These are phyloP conservation scores for Drosophila siamana DNA, from an alignment of 2,888 invertebrate genomes.

Conservation along the genomic window DNA sequence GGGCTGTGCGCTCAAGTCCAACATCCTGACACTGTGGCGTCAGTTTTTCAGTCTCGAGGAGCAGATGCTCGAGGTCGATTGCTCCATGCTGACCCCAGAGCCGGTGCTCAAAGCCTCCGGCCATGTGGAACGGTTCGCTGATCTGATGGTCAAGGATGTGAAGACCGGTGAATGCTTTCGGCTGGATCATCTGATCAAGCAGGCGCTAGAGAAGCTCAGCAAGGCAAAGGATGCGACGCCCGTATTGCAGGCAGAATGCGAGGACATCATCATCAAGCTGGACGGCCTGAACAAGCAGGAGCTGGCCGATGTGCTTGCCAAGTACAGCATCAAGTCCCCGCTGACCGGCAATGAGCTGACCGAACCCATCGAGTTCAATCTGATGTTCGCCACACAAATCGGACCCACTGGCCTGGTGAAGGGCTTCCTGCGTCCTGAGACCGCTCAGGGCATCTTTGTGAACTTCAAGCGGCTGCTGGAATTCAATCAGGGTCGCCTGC, in stretches of 20 bases:
- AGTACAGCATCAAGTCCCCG: constrained; percentile 97
- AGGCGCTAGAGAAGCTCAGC: constrained; percentile 93
- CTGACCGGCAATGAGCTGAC: constrained; percentile 96
- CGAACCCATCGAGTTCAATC: constrained; percentile 98
- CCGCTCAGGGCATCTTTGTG: constrained; percentile 99
- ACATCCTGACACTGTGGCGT: constrained; percentile 96
- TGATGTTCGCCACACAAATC: constrained; percentile 99
- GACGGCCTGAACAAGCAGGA: constrained; percentile 97
- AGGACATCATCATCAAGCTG: constrained; percentile 86
- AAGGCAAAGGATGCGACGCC: constrained; percentile 93
- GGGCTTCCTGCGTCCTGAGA: constrained; percentile 98
- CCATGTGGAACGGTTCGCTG: constrained; percentile 99
- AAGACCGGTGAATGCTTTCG: constrained; percentile 99
- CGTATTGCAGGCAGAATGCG: constrained; percentile 86
- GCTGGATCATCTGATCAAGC: constrained; percentile 98
- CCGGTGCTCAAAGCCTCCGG: constrained; percentile 99
- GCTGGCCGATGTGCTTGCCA: constrained; percentile 93
- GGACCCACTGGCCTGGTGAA: constrained; percentile 98
- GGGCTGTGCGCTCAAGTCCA: constrained; percentile 99
- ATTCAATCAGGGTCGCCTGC: constrained; percentile 97
- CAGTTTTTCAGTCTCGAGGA: constrained; percentile 98
- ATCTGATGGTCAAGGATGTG: constrained; percentile 99
- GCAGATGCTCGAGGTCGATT: constrained; percentile 99
- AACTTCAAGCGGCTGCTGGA: constrained; percentile 99
- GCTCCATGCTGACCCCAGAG: constrained; percentile 98